These are phyloP conservation scores for Pomacea canaliculata DNA, from an alignment of 2,888 invertebrate species.

Conservation along the genomic window DNA sequence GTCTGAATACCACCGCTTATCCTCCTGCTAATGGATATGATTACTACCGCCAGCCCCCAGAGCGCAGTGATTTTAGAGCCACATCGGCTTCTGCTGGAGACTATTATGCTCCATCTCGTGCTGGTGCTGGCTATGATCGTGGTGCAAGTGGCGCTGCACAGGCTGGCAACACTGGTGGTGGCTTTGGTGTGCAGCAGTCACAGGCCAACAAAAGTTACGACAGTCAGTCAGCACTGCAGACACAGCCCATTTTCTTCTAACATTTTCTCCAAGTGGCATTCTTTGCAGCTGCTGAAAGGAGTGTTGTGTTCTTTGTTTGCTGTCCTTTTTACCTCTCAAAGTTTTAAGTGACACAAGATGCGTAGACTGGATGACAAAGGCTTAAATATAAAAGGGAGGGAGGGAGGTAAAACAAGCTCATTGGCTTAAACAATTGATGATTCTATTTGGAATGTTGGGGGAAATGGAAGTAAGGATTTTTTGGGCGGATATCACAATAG, in stretches of 20 bases:
- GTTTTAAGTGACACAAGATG: too few relatives aligned
- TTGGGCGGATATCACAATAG: too few relatives aligned
- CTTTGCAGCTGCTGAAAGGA: not conserved
- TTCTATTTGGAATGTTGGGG: too few relatives aligned
- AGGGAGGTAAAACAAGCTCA: too few relatives aligned
- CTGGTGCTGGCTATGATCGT: constrained; percentile 11
- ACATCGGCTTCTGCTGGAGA: constrained; percentile 16
- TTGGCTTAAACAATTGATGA: too few relatives aligned
- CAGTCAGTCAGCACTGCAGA: constrained; percentile 33
- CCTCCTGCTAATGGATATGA: constrained; percentile 41
- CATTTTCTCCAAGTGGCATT: not conserved
- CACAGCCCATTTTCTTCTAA: constrained; percentile 33
- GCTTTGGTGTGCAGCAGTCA: constrained; percentile 3
- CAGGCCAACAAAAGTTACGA: constrained; percentile 16
- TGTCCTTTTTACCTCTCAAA: too few relatives aligned
- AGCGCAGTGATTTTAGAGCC: constrained; percentile 23
- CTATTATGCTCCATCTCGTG: constrained; percentile 4
- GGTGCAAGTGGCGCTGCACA: not conserved
- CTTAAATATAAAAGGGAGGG: too few relatives aligned
- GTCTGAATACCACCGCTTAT: constrained; percentile 28
- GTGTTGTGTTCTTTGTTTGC: too few relatives aligned
- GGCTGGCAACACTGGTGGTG: not conserved
- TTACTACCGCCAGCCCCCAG: constrained; percentile 29
- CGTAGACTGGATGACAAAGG: too few relatives aligned
- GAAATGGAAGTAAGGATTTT: too few relatives aligned